Evolutionary conservation across 2,113 vertebrate species (phyloP).

Genomic region (Elanoides forficatus): DNA sequence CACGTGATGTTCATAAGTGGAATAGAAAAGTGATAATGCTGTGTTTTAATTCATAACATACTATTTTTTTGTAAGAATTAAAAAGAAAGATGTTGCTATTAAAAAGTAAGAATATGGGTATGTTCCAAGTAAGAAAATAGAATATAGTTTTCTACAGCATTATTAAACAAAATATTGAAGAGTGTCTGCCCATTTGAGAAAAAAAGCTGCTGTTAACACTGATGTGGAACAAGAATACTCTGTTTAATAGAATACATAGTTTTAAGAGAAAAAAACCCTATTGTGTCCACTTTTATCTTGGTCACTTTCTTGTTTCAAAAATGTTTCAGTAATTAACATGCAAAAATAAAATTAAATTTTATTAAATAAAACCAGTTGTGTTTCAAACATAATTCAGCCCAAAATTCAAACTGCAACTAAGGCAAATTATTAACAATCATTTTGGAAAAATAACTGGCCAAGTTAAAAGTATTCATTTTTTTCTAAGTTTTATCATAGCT

Average conservation of each 20-base stretch:
- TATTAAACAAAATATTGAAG: neutral
- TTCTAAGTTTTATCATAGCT: neutral
- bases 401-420: neutral
- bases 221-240: neutral
- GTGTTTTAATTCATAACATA: neutral
- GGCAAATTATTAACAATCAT: neutral
- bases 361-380: neutral
- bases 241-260: neutral
- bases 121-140: neutral
- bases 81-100: neutral
- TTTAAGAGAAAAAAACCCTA: neutral
- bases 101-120: neutral
- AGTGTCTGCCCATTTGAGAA: neutral
- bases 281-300: neutral
- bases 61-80: neutral
- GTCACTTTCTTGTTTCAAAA: neutral
- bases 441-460: neutral
- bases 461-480: neutral
- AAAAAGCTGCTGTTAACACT: neutral
- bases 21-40: neutral
- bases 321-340: neutral
- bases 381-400: neutral
- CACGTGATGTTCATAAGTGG: neutral
- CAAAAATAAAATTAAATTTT: neutral
- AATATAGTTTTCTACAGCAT: neutral